Evolutionary conservation across 1,140 invertebrate genomes (phyloP), one percentile per base, ranked within the genome.

Genomic region (Hirudo medicinalis): DNA sequence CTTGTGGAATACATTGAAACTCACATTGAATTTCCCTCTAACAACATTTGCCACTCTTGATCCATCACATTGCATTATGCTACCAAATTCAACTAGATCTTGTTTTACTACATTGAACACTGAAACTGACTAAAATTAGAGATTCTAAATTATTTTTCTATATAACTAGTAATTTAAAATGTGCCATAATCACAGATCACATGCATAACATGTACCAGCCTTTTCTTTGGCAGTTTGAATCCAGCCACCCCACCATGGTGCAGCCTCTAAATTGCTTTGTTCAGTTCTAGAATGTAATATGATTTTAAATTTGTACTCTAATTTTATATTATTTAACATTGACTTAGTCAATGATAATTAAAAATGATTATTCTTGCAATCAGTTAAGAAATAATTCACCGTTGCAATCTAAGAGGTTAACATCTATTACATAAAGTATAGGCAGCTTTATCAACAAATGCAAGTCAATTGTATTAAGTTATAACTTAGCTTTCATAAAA

Each of bases 1-100:
- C 43, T 49, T 49, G 13, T 49, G 15, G 1, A 49, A 15, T 17
- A 49, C 15, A 49, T 11, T 40, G 40, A 40, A 40, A 53, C 69
- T 32, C 53, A 70, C 69, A 70, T 36, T 49, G 43, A 70, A 49
- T 54, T 49, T 70, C n/a, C 54, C 69, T 29, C 53, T 70, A 49
- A 70, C 53, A 27, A 27, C 53, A 25, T 25, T 20, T 53, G 69
- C 69, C 22, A 49, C 53, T 53, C 25, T 70, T 22, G 49, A 25
- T 19, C 32, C 49, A 29, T 70, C 69, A 20, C 49, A 36, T 19
- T 70, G 69, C 69, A 70, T 70, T 3, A 70, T 49, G 19, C 32
- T 49, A 20, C 43, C 53, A 32, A 70, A 70, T 32, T 70, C 69
- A 54, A 43, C 53, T 27, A 70, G 17, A n/a, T 70, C 69, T 32